Evolutionary conservation across 2,113 vertebrate genomes (phyloP).

Genomic region (Poicephalus meyeri): DNA sequence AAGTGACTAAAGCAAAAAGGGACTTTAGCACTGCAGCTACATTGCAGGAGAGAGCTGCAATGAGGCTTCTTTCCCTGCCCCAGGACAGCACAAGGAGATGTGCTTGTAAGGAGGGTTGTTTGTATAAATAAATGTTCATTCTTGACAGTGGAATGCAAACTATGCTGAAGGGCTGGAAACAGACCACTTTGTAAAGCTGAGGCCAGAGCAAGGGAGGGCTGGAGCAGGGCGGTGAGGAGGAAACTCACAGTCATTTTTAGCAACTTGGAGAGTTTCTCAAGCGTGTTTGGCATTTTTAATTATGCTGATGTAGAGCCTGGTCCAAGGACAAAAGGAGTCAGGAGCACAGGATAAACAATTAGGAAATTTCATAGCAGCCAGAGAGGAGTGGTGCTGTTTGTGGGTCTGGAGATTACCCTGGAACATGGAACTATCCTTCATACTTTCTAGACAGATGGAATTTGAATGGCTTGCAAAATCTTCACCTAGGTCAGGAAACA

Average conservation of each 20-base stretch:
- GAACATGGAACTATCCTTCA: slow-evolving; percentile 5
- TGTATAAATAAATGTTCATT: slow-evolving; percentile 75
- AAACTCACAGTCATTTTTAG: slow-evolving; percentile 63
- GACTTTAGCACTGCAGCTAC: not conserved
- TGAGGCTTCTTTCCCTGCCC: not conserved
- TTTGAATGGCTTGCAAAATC: slow-evolving; percentile 41
- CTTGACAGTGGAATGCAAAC: slow-evolving; percentile 73
- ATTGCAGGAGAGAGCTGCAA: not conserved
- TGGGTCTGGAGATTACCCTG: slow-evolving; percentile 9
- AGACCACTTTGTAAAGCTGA: slow-evolving; percentile 51
- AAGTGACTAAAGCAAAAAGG: not conserved
- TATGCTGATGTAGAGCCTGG: slow-evolving; percentile 23
- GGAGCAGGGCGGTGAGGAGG: not conserved
- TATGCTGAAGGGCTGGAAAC: slow-evolving; percentile 67
- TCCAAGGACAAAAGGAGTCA: slow-evolving; percentile 47
- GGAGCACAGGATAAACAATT: slow-evolving; percentile 29
- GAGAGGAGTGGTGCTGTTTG: not conserved
- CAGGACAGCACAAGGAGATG: slow-evolving; percentile 11
- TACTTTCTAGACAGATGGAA: slow-evolving; percentile 32
- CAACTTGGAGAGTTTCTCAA: slow-evolving; percentile 64
- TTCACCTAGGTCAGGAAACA: slow-evolving; percentile 14
- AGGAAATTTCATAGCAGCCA: slow-evolving; percentile 1
- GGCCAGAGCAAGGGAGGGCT: slow-evolving; percentile 62
- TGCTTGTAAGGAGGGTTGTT: slow-evolving; percentile 55
- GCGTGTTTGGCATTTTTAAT: slow-evolving; percentile 63